These are phyloP conservation scores for Cariama cristata DNA, from an alignment of 2,113 vertebrate genomes.

Conservation along the genomic window DNA sequence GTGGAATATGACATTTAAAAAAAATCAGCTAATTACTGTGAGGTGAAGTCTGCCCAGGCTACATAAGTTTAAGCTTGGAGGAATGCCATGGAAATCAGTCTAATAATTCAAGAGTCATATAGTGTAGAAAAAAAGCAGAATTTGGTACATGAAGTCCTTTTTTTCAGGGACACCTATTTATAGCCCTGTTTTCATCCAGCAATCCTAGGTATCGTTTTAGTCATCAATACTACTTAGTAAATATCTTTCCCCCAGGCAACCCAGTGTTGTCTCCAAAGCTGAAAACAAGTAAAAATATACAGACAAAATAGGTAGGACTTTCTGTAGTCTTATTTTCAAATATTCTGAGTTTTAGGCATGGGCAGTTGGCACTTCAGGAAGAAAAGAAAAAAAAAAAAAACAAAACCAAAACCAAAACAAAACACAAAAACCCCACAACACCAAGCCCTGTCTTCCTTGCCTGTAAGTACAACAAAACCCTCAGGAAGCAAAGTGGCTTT, in stretches of 20 bases:
- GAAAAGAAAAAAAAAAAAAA: not conserved
- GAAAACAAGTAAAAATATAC: not conserved
- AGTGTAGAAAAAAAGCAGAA: not conserved
- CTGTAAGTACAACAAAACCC: not conserved
- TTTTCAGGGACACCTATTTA: not conserved
- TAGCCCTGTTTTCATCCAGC: not conserved
- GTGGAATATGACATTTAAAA: not conserved
- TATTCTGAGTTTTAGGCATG: not conserved
- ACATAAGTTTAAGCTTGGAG: not conserved
- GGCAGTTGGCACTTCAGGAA: not conserved
- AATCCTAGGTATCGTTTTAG: not conserved
- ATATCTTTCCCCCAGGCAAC: not conserved
- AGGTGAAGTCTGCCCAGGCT: not conserved
- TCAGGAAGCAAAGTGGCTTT: not conserved
- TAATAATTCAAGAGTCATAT: not conserved
- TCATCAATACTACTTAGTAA: not conserved
- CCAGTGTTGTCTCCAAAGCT: not conserved
- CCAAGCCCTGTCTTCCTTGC: not conserved
- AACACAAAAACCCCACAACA: rapidly evolving
- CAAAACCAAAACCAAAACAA: not conserved
- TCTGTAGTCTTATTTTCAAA: not conserved
- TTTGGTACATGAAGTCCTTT: not conserved
- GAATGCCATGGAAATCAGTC: not conserved
- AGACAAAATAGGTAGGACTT: not conserved
- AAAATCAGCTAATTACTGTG: not conserved